Conservation (phyloP, 2,797 vertebrate genomes). For the Bovichtus diacanthus region DNA sequence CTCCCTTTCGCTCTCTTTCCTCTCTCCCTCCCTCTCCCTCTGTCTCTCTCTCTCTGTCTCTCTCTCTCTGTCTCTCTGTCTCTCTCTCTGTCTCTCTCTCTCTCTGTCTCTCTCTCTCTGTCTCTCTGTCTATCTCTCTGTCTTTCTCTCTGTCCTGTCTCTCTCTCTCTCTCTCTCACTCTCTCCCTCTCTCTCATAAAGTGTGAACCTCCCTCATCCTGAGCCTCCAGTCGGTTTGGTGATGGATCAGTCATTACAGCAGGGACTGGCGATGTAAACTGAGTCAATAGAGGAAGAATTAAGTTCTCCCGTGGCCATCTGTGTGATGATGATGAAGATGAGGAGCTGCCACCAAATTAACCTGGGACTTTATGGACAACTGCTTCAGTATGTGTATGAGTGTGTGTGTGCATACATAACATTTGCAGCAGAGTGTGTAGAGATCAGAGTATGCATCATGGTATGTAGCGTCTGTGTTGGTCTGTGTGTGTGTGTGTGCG, state of each 20-base stretch:
- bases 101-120: too few species aligned
- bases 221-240: slow-evolving; percentile 66
- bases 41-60: too few species aligned
- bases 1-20: too few species aligned
- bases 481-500: slow-evolving; percentile 15
- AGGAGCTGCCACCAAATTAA: slow-evolving; percentile 74
- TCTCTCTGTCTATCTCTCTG: too few species aligned
- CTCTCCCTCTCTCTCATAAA: slow-evolving; percentile 24
- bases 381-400: slow-evolving; percentile 37
- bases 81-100: too few species aligned
- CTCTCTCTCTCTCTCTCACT: slow-evolving; percentile 2
- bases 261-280: slow-evolving; percentile 69
- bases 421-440: slow-evolving; percentile 23
- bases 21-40: too few species aligned
- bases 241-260: slow-evolving; percentile 77
- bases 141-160: background rate
- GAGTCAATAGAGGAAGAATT: slow-evolving; percentile 82
- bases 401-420: slow-evolving; percentile 1
- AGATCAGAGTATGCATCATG: slow-evolving; percentile 22
- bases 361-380: slow-evolving; percentile 65
- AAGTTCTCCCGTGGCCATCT: slow-evolving; percentile 82
- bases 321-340: slow-evolving; percentile 71
- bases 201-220: slow-evolving; percentile 42
- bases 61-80: too few species aligned
- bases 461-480: background rate